Base-by-base conservation (phyloP, 2,113 vertebrate species). In the human (Homo sapiens) region DNA sequence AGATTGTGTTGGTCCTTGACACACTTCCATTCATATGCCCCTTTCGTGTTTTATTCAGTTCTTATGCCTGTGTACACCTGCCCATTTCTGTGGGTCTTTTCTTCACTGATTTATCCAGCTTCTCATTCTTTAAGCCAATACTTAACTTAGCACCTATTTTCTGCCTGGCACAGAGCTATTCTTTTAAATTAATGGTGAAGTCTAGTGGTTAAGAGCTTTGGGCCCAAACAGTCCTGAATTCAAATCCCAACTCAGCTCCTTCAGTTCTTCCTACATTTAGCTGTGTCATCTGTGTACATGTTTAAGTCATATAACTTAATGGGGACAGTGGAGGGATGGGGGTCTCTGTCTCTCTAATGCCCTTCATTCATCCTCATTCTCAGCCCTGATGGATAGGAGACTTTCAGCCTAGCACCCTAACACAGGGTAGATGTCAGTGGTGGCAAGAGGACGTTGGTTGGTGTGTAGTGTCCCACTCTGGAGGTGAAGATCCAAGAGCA, bases 81-180 rank as follows among this genome's bases (percentile, higher is more conserved):
- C 3, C 66, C 18, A 16, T 59, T 76, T 93, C 38, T 82, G 68
- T 82, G 79, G 40, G 13, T 3, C 38, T 94, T 81, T 73, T 30
- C 35, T 40, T 90, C 43, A 61, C 1, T 18, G 17, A 64, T 88
- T 57, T 32, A 50, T 32, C 38, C 9, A 8, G 59, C 22, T 22
- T 17, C 90, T 90, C 22, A 52, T 88, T 80, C 55, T 84, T 57
- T n/a, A 96, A 90, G 23, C 43, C 50, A 75, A 30, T 50, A 20
- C 50, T 75, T 68, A 87, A 45, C 64, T 68, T 68, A 90, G 40
- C 17, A 80, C 57, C n/a, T 87, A 20, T 80, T 59, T 70, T 79
- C 76, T 90, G 48, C 48, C 80, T 59, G n/a, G 61, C 35, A 38
- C 16, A 80, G 32, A 73, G 43, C 8, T 70, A 6, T 32, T 79